Conservation (phyloP, 1,140 invertebrate species). For the Saccostrea cuccullata region DNA sequence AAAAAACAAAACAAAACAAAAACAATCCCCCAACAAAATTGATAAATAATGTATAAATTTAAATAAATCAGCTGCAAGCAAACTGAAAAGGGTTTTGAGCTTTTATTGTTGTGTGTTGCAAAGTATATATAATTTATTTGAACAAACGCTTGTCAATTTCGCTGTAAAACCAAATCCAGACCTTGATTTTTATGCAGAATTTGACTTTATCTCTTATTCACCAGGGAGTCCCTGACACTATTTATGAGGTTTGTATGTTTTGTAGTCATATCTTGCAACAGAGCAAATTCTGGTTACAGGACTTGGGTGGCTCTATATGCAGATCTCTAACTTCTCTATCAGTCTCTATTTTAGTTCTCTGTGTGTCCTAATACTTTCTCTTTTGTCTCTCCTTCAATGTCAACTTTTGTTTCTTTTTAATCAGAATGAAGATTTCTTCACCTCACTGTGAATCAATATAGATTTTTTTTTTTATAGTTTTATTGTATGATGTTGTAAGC, state of each 20-base stretch:
- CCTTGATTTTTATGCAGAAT: neutral
- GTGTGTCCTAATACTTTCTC: neutral
- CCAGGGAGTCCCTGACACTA: constrained; percentile 44
- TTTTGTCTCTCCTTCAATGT: neutral
- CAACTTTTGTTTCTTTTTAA: neutral
- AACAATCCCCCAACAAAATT: too few species aligned
- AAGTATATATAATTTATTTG: too few species aligned
- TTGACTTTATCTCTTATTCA: constrained; percentile 17
- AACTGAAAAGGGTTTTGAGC: neutral
- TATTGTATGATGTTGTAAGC: too few species aligned
- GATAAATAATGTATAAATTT: too few species aligned
- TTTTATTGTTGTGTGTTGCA: neutral
- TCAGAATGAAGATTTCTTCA: neutral
- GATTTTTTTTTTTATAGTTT: too few species aligned
- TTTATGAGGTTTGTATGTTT: constrained; percentile 50
- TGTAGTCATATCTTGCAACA: constrained; percentile 15
- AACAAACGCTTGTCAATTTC: too few species aligned
- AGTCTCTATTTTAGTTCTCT: neutral
- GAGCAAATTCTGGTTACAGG: constrained; percentile 26
- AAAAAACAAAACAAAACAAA: too few species aligned
- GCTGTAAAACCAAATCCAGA: too few species aligned
- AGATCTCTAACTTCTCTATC: neutral
- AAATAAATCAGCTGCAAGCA: too few species aligned
- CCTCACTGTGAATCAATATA: neutral
- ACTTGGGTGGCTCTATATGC: constrained; percentile 9